These are phyloP conservation scores for Tichodroma muraria DNA, from an alignment of 2,113 vertebrate species.

Conservation along the genomic window DNA sequence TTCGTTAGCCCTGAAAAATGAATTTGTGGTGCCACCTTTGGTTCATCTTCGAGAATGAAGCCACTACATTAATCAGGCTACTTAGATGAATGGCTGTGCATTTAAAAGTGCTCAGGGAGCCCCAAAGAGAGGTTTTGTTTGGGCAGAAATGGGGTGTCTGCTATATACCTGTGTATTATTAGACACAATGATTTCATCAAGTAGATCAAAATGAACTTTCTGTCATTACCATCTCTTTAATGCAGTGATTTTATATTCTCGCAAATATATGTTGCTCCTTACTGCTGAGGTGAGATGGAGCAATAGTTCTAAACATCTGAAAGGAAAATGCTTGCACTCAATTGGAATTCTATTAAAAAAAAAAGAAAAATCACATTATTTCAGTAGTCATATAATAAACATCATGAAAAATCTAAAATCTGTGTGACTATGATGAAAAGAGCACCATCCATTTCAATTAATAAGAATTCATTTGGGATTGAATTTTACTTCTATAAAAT, in stretches of 20 bases:
- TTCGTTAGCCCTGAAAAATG: constrained; percentile 33
- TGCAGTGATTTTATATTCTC: background rate
- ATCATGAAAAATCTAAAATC: background rate
- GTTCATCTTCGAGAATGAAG: constrained; percentile 45
- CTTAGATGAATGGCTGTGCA: constrained; percentile 19
- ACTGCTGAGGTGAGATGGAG: background rate
- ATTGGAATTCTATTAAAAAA: background rate
- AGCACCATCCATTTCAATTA: background rate
- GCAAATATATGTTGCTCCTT: background rate
- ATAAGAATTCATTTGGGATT: background rate
- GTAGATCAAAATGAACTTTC: background rate
- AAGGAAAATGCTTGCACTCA: background rate
- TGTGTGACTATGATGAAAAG: background rate
- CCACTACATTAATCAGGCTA: constrained; percentile 11
- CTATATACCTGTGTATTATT: accelerated
- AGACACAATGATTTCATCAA: background rate
- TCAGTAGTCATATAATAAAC: background rate
- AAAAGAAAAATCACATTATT: background rate
- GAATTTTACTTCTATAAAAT: background rate
- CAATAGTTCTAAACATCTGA: background rate
- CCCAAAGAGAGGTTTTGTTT: background rate
- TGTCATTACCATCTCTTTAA: background rate
- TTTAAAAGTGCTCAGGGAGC: background rate
- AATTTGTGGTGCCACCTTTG: constrained; percentile 58
- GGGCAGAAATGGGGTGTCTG: background rate